Percentiles rank a stretch among this genome's conserved stretches.
Evolutionary conservation across 1,140 invertebrate species (phyloP).

Genomic region (Neuroterus valhalla): DNA sequence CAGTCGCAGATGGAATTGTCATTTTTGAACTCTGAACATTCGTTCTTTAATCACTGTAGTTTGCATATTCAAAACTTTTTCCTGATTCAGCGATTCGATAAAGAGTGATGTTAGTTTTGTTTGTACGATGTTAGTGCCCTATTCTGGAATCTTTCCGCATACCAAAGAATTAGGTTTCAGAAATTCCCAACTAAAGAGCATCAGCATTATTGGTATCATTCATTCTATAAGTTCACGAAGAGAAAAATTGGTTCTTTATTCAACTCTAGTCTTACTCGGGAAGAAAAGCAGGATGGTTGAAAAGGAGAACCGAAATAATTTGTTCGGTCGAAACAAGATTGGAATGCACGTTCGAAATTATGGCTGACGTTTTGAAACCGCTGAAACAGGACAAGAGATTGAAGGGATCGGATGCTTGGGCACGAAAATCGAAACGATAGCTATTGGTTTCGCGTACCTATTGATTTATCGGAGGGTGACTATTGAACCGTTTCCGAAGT

Average conservation of each 20-base stretch:
- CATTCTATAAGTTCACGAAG: too few species aligned
- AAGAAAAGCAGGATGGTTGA: slow-evolving; percentile 36
- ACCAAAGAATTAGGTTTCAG: too few species aligned
- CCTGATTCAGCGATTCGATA: too few species aligned
- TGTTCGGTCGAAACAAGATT: slow-evolving; percentile 64
- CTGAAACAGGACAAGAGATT: slow-evolving; percentile 60
- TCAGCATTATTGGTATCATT: too few species aligned
- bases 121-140: too few species aligned
- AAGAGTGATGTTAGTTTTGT: too few species aligned
- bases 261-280: not conserved
- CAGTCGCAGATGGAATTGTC: too few species aligned
- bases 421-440: slow-evolving; percentile 68
- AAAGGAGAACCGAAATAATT: slow-evolving; percentile 67
- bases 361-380: slow-evolving; percentile 60
- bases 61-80: too few species aligned
- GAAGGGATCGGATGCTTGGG: slow-evolving; percentile 59
- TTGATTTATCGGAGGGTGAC: slow-evolving; percentile 65
- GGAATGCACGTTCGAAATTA: slow-evolving; percentile 60
- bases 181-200: too few species aligned
- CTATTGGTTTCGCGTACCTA: slow-evolving; percentile 60
- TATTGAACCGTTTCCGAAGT: slow-evolving; percentile 63
- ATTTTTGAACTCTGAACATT: too few species aligned
- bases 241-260: not conserved
- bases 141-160: too few species aligned
- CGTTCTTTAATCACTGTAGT: too few species aligned